phyloP scores from a whole-genome alignment of 2,113 vertebrate genomes.

The Psittacus erithacus region DNA sequence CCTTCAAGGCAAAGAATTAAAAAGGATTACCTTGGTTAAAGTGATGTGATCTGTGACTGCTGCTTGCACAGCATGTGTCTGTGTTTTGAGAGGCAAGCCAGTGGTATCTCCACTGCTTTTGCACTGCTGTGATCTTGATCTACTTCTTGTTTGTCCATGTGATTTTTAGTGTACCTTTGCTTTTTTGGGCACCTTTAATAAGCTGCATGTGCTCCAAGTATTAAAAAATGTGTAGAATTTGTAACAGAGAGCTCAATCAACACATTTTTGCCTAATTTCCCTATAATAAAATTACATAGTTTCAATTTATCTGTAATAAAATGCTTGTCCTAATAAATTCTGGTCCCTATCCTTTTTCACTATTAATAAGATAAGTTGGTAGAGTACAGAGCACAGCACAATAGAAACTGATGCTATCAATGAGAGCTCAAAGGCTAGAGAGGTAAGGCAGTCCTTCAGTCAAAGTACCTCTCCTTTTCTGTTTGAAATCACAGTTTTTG shows the following conservation, averaged over 20 bases:
- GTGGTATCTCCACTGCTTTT: background rate
- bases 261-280: background rate
- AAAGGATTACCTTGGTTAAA: conserved; percentile 1
- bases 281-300: background rate
- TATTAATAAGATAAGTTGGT: background rate
- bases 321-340: background rate
- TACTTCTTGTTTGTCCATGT: background rate
- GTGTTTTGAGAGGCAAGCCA: background rate
- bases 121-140: background rate
- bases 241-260: background rate
- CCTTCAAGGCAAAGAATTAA: conserved; percentile 35
- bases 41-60: background rate
- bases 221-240: background rate
- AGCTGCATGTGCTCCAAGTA: background rate
- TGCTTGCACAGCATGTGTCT: background rate
- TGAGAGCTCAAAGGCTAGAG: background rate
- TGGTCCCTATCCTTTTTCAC: background rate
- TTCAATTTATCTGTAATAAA: background rate
- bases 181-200: background rate
- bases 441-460: background rate
- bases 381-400: background rate
- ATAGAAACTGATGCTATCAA: background rate
- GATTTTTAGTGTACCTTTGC: background rate
- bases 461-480: background rate
- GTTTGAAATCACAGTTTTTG: background rate